Evolutionary conservation across 1,140 invertebrate species (phyloP).

Genomic region (Maconellicoccus hirsutus): DNA sequence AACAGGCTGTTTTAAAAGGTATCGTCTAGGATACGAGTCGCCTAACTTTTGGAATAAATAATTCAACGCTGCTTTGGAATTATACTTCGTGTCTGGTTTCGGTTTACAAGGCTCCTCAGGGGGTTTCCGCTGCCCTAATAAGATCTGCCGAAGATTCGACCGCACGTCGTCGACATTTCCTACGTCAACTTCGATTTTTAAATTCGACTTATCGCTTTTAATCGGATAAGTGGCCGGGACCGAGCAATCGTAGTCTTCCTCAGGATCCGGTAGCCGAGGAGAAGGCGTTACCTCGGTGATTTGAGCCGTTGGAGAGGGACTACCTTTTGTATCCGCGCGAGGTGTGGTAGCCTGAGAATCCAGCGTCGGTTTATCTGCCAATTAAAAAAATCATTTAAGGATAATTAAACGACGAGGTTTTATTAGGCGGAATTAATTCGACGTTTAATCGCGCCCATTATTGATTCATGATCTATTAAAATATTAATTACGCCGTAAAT

Average conservation of each 20-base stretch:
- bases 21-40: background rate
- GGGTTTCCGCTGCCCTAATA: background rate
- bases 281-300: background rate
- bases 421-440: too few species aligned
- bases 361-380: too few species aligned
- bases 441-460: too few species aligned
- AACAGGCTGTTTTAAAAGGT: background rate
- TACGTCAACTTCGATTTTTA: constrained; percentile 14
- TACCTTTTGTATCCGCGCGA: background rate
- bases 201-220: background rate
- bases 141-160: background rate
- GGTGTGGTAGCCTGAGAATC: background rate
- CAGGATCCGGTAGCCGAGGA: background rate
- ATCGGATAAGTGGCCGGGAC: background rate
- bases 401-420: too few species aligned
- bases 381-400: too few species aligned
- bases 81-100: background rate
- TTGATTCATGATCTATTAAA: too few species aligned
- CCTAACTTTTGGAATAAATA: constrained; percentile 10
- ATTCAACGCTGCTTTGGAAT: constrained; percentile 6
- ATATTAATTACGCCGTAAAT: too few species aligned
- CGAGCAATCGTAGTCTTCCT: background rate
- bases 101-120: background rate
- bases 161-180: background rate
- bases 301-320: too few species aligned